A percentile compares a stretch with the other conserved stretches of the same genome.
These are phyloP conservation scores for Anoplolepis gracilipes DNA, from an alignment of 1,140 invertebrate genomes.

Conservation along the genomic window DNA sequence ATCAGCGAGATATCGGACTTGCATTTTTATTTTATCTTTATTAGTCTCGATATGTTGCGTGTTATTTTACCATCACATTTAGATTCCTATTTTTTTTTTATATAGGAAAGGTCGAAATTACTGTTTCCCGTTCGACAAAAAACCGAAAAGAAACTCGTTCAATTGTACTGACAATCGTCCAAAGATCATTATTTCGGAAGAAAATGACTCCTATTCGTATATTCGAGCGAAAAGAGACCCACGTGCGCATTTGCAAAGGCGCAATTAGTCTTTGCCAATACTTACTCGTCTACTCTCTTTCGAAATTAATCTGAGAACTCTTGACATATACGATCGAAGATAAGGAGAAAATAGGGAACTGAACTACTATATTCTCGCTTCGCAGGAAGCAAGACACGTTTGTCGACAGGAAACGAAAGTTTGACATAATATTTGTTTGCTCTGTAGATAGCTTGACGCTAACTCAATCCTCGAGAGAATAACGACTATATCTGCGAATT, in stretches of 20 bases:
- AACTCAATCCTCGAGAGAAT: background rate
- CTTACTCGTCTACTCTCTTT: background rate
- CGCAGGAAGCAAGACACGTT: background rate
- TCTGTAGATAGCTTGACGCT: background rate
- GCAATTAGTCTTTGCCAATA: conserved; percentile 23
- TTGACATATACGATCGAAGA: conserved; percentile 5
- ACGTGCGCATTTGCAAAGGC: background rate
- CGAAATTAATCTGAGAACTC: background rate
- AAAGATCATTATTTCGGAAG: conserved; percentile 26
- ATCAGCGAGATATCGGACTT: conserved; percentile 17
- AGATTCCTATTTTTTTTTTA: background rate
- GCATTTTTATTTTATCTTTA: background rate
- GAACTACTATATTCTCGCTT: background rate
- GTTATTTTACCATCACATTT: background rate
- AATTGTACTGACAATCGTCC: background rate
- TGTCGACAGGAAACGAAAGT: conserved; percentile 30
- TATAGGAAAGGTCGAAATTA: background rate
- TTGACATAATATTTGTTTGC: conserved; percentile 49
- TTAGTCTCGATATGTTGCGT: conserved; percentile 2
- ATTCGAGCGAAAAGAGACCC: conserved; percentile 12
- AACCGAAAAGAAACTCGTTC: background rate
- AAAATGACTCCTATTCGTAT: background rate
- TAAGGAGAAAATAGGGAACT: background rate
- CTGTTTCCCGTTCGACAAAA: background rate
- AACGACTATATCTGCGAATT: background rate